phyloP scores from a whole-genome alignment of 1,140 invertebrate genomes.

The Chironomus striatipennis region DNA sequence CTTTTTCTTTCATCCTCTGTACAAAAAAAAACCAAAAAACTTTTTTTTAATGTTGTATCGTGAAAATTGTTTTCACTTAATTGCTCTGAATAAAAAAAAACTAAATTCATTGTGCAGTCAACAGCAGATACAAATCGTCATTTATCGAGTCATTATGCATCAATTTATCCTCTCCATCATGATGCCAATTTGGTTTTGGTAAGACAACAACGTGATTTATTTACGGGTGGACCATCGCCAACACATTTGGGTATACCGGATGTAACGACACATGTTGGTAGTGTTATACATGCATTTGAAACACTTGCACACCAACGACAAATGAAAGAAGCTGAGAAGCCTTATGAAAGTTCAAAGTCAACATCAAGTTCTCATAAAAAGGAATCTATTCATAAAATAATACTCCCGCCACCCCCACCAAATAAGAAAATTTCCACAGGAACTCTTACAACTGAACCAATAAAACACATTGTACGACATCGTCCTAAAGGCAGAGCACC shows the following conservation, averaged over 20 bases:
- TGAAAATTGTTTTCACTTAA: background rate
- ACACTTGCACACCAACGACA: slow-evolving; percentile 34
- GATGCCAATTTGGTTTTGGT: slow-evolving; percentile 24
- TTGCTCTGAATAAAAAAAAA: slow-evolving; percentile 1
- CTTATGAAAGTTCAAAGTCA: slow-evolving; percentile 25
- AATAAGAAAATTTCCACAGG: background rate
- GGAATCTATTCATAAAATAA: slow-evolving; percentile 20
- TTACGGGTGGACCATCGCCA: slow-evolving; percentile 30
- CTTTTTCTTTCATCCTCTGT: background rate
- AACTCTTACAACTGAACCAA: background rate
- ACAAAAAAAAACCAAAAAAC: too few species aligned
- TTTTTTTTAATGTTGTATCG: background rate
- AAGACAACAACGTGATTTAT: slow-evolving; percentile 36
- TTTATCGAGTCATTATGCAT: slow-evolving; percentile 15
- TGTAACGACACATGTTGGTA: slow-evolving; percentile 38
- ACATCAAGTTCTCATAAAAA: background rate
- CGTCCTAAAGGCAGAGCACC: background rate
- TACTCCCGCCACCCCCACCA: background rate
- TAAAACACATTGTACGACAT: background rate
- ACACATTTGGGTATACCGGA: slow-evolving; percentile 36
- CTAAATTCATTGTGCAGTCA: background rate
- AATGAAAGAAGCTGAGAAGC: slow-evolving; percentile 15
- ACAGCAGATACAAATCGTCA: background rate
- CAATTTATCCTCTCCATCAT: background rate
- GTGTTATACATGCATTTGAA: slow-evolving; percentile 39